Conservation (phyloP, 2,113 vertebrate species). For the Petrocephalus zakoni region DNA sequence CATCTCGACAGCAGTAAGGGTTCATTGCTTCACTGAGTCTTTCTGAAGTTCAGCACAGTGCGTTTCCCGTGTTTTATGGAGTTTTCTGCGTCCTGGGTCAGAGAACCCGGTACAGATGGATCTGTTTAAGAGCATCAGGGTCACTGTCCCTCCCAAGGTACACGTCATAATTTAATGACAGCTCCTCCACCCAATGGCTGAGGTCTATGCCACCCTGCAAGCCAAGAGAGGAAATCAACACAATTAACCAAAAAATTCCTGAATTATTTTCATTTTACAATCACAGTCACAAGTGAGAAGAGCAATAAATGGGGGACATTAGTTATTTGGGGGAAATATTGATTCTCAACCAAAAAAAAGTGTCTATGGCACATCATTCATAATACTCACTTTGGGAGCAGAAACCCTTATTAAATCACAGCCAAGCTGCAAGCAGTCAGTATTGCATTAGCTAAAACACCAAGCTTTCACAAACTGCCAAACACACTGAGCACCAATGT, state of each 20-base stretch:
- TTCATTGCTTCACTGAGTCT: not conserved
- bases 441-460: not conserved
- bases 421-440: not conserved
- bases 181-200: conserved; percentile 73
- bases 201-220: conserved; percentile 59
- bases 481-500: not conserved
- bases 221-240: conserved; percentile 32
- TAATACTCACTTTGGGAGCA: not conserved
- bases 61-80: not conserved
- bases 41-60: not conserved
- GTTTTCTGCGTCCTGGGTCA: conserved; percentile 40
- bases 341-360: not conserved
- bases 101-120: conserved; percentile 81
- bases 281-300: not conserved
- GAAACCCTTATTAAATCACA: too few relatives aligned
- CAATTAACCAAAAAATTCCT: not conserved
- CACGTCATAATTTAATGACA: conserved; percentile 67
- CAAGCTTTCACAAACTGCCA: not conserved
- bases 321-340: not conserved
- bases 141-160: conserved; percentile 67
- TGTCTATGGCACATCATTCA: not conserved
- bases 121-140: conserved; percentile 71
- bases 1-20: not conserved
- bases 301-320: not conserved
- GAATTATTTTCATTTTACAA: conserved; percentile 13